Conservation (phyloP, 1,140 invertebrate genomes). For the Drosophila sulfurigaster region DNA sequence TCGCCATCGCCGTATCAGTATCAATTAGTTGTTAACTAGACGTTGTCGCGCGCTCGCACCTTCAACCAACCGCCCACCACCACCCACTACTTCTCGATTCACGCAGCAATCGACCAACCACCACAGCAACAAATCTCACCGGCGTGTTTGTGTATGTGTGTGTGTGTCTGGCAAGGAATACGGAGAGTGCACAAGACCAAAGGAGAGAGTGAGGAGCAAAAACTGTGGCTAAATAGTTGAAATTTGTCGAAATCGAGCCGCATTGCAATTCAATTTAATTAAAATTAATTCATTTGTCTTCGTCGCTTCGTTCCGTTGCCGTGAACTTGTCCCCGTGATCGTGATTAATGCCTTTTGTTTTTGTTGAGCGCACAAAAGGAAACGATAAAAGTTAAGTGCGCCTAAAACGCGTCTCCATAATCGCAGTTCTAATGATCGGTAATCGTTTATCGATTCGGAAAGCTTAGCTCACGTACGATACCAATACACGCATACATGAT, state of each 20-base stretch:
- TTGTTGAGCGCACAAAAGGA: slow-evolving; percentile 14
- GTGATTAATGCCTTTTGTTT: slow-evolving; percentile 33
- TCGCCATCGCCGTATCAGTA: slow-evolving; percentile 40
- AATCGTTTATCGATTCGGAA: slow-evolving; percentile 17
- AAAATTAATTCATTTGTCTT: slow-evolving; percentile 47
- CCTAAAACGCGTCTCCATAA: slow-evolving; percentile 37
- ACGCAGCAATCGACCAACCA: not conserved
- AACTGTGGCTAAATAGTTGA: slow-evolving; percentile 37
- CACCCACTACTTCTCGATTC: not conserved
- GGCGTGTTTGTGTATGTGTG: not conserved
- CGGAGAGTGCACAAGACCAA: slow-evolving; percentile 4
- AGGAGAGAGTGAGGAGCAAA: slow-evolving; percentile 16
- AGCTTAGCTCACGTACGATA: not conserved
- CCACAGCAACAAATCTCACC: slow-evolving; percentile 32
- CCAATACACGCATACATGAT: not conserved
- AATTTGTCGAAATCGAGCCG: slow-evolving; percentile 41
- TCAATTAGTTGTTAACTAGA: slow-evolving; percentile 82
- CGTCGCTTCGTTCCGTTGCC: slow-evolving; percentile 34
- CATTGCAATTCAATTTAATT: slow-evolving; percentile 68
- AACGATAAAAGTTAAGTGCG: slow-evolving; percentile 12
- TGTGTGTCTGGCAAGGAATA: slow-evolving; percentile 4
- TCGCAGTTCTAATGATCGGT: slow-evolving; percentile 8
- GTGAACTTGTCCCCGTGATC: slow-evolving; percentile 47
- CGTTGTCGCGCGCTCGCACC: slow-evolving; percentile 49
- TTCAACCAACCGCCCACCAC: slow-evolving; percentile 4